These are phyloP conservation scores for Dioctria rufipes DNA, from an alignment of 2,888 invertebrate genomes.

Conservation along the genomic window DNA sequence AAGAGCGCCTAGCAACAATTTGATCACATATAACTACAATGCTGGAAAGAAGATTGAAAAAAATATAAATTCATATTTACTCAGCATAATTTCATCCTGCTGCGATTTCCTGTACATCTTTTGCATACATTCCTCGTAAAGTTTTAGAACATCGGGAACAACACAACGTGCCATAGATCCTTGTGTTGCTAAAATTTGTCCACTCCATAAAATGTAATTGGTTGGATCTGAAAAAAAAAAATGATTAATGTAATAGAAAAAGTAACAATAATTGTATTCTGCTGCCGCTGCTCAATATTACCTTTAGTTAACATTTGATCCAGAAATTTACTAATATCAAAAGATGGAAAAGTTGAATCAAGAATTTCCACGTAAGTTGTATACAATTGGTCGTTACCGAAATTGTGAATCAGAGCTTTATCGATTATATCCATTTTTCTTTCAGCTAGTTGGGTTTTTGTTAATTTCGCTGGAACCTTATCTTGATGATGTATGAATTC, in stretches of 20 bases:
- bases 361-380: constrained; percentile 68
- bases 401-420: constrained; percentile 75
- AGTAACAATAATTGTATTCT: not conserved
- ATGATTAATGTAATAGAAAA: not conserved
- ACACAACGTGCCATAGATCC: constrained; percentile 77
- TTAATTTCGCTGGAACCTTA: constrained; percentile 64
- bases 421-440: constrained; percentile 77
- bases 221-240: constrained; percentile 62
- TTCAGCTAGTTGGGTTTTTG: constrained; percentile 70
- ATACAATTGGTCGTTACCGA: constrained; percentile 73
- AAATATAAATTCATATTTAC: constrained; percentile 51
- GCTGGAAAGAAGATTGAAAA: not conserved
- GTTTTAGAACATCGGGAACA: constrained; percentile 74
- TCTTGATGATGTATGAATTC: constrained; percentile 76
- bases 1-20: no score
- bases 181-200: constrained; percentile 68
- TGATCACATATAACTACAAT: no score
- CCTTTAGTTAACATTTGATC: constrained; percentile 72
- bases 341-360: constrained; percentile 74
- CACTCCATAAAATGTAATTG: constrained; percentile 68
- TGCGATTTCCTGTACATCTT: constrained; percentile 67
- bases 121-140: constrained; percentile 73
- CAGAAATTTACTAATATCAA: constrained; percentile 73
- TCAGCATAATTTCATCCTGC: constrained; percentile 60
- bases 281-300: constrained; percentile 59